phyloP scores from a whole-genome alignment of 1,140 invertebrate genomes.

The Diploscapter pachys region DNA sequence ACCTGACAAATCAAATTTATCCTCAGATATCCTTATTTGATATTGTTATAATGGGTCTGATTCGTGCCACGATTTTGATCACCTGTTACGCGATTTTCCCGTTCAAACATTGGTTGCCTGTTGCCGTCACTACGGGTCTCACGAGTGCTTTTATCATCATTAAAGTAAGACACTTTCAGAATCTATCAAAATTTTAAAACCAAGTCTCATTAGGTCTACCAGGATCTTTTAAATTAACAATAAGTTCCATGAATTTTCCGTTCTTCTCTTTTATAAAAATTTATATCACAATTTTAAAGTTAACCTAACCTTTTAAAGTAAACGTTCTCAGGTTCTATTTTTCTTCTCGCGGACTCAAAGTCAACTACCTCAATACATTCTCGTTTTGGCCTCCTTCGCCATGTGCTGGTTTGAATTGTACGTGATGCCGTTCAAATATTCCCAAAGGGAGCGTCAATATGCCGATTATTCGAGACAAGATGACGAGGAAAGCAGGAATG shows the following conservation, averaged over 20 bases:
- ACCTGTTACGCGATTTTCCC: conserved; percentile 31
- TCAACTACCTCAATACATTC: conserved; percentile 31
- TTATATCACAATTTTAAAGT: no score
- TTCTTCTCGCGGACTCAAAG: conserved; percentile 26
- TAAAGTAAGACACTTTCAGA: conserved; percentile 8
- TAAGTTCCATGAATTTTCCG: no score
- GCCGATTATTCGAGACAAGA: neutral
- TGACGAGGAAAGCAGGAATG: no score
- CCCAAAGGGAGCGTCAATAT: conserved; percentile 9
- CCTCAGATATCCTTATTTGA: no score
- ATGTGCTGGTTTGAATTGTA: conserved; percentile 39
- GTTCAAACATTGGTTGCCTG: conserved; percentile 25
- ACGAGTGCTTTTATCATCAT: conserved; percentile 23
- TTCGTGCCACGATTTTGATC: conserved; percentile 12
- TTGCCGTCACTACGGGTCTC: conserved; percentile 28
- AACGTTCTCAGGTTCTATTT: conserved; percentile 19
- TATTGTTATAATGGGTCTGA: neutral
- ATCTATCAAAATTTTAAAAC: no score
- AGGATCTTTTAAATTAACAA: no score
- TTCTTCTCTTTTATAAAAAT: no score
- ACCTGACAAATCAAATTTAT: no score
- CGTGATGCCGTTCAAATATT: conserved; percentile 38
- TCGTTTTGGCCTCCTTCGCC: conserved; percentile 33
- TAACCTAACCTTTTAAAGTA: no score
- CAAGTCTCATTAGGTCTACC: no score